A percentile compares a stretch with the other conserved stretches of the same genome.
Conservation (phyloP, 2,797 vertebrate species). For the Alauda arvensis region DNA sequence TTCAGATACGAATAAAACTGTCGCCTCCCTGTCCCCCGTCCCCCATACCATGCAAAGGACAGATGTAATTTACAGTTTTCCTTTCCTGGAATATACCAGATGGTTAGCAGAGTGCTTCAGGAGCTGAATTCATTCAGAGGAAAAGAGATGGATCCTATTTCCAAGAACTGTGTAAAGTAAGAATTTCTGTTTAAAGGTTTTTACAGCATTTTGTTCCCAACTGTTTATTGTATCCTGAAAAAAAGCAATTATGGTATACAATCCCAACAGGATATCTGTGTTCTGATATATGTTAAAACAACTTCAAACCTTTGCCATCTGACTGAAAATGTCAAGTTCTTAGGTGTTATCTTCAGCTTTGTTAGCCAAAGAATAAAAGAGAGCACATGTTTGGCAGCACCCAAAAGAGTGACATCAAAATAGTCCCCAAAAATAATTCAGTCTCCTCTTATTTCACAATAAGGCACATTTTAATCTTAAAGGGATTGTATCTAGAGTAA, state of each 20-base stretch:
- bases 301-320: background rate
- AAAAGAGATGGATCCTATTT: constrained; percentile 2
- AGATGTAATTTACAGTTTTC: constrained; percentile 15
- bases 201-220: background rate
- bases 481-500: background rate
- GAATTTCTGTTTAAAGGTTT: constrained; percentile 24
- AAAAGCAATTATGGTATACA: background rate
- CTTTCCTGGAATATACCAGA: constrained; percentile 31
- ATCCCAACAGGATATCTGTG: background rate
- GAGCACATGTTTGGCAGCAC: background rate
- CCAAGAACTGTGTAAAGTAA: background rate
- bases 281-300: background rate
- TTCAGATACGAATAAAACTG: background rate
- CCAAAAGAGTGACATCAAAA: background rate
- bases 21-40: rapidly evolving
- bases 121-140: background rate
- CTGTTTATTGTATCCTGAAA: background rate
- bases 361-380: background rate
- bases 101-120: constrained; percentile 18
- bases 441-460: background rate
- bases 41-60: background rate
- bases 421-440: background rate
- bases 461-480: background rate
- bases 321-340: background rate
- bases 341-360: background rate